Evolutionary conservation across 2,888 invertebrate species (phyloP), one percentile per base, ranked within the genome.

Genomic region (Carcina quercana): DNA sequence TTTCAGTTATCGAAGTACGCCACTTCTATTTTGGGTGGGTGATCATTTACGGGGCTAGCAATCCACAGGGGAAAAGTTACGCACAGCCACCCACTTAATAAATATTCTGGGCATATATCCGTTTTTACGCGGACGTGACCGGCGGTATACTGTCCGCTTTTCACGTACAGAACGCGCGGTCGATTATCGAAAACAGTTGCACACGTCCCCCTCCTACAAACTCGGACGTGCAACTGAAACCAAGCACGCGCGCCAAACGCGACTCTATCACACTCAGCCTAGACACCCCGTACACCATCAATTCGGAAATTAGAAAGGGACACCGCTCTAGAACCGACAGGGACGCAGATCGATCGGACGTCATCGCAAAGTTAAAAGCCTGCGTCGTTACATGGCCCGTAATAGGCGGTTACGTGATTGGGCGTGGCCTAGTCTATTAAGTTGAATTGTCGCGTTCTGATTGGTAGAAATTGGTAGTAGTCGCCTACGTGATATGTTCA

Each of bases 41-140:
- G 62, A 75, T 74, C 74, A 64, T 76, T 75, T 73, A 69, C 70
- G 60, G 68, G 72, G 65, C 62, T 61, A 72, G 73, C 73, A 72
- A 75, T 72, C 68, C 80, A 69, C 78, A 59, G 60, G 78, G 79
- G 82, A 79, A 78, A 82, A 79, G 83, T 82, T 82, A 82, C 82
- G 83, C 83, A 78, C 80, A 76, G 58, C 79, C 83, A 80, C 82
- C 79, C 83, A 79, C 82, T 78, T 79, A 79, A 86, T 86, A 86
- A 86, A 86, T 86, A 86, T 86, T 86, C 86, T 78, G 82, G 85
- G 84, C 86, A 83, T 85, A 84, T 85, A 85, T 85, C 83, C 82
- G 80, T 82, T 83, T 83, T 82, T 82, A 79, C 82, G 80, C 67
- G 79, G 71, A 83, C 83, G 83, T 83, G 83, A 82, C 82, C 66